Conservation (phyloP, 2,113 vertebrate species). For the Anoura caudifer region DNA sequence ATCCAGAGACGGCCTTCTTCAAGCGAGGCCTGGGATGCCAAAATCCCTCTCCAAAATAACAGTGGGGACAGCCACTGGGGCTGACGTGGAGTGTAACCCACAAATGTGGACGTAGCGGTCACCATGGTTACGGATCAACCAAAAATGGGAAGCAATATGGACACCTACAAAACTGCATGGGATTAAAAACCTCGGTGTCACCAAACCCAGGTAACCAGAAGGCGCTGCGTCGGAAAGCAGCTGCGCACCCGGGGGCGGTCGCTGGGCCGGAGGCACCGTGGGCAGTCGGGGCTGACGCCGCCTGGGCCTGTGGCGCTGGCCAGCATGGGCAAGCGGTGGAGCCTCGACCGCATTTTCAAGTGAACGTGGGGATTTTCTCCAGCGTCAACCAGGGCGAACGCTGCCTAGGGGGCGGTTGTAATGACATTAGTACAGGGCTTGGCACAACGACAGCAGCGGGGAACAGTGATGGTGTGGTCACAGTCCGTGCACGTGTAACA, state of each 20-base stretch:
- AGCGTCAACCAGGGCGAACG: background rate
- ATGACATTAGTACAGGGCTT: background rate
- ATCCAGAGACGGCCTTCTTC: background rate
- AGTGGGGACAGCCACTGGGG: background rate
- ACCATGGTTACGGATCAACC: background rate
- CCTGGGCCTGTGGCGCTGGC: background rate
- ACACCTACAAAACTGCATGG: background rate
- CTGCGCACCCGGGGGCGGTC: accelerated
- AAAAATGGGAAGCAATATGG: accelerated
- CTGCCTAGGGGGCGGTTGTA: accelerated
- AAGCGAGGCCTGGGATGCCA: background rate
- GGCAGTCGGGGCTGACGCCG: too few species aligned
- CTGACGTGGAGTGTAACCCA: background rate
- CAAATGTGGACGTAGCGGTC: too few species aligned
- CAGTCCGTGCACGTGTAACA: background rate
- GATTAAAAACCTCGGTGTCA: background rate
- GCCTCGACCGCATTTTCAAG: background rate
- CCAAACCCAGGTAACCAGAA: accelerated
- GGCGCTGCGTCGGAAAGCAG: accelerated
- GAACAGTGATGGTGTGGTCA: accelerated
- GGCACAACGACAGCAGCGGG: accelerated
- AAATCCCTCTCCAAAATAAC: background rate
- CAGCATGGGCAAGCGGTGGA: background rate
- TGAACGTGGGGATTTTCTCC: background rate
- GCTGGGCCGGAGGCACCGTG: accelerated